Evolutionary conservation across 2,888 invertebrate genomes (phyloP).

Genomic region (Myathropa florea): DNA sequence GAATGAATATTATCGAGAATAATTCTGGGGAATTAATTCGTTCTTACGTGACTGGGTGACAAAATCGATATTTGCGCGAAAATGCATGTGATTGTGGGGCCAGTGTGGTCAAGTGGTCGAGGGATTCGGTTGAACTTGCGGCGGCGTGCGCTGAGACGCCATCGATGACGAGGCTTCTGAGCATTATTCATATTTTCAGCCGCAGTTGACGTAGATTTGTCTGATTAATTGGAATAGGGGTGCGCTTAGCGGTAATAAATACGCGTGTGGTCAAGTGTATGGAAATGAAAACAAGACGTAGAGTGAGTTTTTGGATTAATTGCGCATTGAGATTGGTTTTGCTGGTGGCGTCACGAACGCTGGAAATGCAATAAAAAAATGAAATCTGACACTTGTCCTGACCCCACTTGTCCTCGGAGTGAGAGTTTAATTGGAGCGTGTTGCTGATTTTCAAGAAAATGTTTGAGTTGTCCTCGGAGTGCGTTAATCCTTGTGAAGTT

Average conservation of each 20-base stretch:
- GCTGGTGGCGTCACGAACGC: background rate
- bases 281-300: conserved; percentile 18
- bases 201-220: conserved; percentile 44
- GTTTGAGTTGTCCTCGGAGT: background rate
- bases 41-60: conserved; percentile 59
- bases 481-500: background rate
- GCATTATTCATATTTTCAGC: conserved; percentile 44
- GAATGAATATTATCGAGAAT: conserved; percentile 37
- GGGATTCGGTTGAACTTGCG: background rate
- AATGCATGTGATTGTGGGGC: conserved; percentile 49
- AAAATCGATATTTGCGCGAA: conserved; percentile 63
- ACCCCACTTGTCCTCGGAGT: background rate
- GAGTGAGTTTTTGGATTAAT: conserved; percentile 41
- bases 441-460: background rate
- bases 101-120: background rate
- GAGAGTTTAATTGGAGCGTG: background rate
- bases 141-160: background rate
- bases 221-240: conserved; percentile 22
- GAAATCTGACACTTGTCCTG: background rate
- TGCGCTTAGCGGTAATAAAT: conserved; percentile 2
- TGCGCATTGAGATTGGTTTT: background rate
- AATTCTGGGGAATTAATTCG: conserved; percentile 53
- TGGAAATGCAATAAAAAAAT: background rate
- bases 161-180: conserved; percentile 33
- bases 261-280: conserved; percentile 26